phyloP scores from a whole-genome alignment of 2,888 invertebrate species.

The Lycaena phlaeas region DNA sequence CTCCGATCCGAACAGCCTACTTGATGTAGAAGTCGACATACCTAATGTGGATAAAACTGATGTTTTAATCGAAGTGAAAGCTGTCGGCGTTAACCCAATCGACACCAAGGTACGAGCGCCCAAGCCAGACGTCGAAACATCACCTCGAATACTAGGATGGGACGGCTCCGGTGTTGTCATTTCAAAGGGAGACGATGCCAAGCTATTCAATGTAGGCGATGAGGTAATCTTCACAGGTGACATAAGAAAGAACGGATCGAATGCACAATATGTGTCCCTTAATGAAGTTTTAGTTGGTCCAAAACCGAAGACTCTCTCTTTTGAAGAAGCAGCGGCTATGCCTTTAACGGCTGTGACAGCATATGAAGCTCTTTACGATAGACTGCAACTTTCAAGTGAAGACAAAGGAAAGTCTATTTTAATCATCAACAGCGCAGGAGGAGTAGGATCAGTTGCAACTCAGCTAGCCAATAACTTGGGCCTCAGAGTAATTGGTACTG shows the following conservation, averaged over 20 bases:
- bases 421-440: conserved; percentile 57
- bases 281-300: conserved; percentile 42
- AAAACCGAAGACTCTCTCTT: conserved; percentile 49
- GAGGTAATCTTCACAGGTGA: conserved; percentile 56
- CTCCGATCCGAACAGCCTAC: conserved; percentile 39
- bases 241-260: conserved; percentile 42
- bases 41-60: conserved; percentile 39
- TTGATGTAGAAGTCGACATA: conserved; percentile 47
- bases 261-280: conserved; percentile 50
- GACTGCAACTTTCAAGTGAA: conserved; percentile 43
- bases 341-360: conserved; percentile 51
- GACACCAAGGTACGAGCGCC: conserved; percentile 53
- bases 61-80: conserved; percentile 52
- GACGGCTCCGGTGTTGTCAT: conserved; percentile 55
- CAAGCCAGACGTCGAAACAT: conserved; percentile 37
- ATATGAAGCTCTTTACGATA: conserved; percentile 46
- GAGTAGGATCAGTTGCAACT: conserved; percentile 53
- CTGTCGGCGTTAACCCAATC: conserved; percentile 53
- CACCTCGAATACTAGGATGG: conserved; percentile 49
- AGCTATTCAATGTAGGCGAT: conserved; percentile 43
- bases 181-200: conserved; percentile 37
- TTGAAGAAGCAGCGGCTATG: conserved; percentile 59
- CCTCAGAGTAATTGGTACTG: conserved; percentile 54
- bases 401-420: conserved; percentile 49
- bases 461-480: conserved; percentile 49